Evolutionary conservation across 2,113 vertebrate species (phyloP), one percentile per base, ranked within the genome.

Genomic region (Parus major): DNA sequence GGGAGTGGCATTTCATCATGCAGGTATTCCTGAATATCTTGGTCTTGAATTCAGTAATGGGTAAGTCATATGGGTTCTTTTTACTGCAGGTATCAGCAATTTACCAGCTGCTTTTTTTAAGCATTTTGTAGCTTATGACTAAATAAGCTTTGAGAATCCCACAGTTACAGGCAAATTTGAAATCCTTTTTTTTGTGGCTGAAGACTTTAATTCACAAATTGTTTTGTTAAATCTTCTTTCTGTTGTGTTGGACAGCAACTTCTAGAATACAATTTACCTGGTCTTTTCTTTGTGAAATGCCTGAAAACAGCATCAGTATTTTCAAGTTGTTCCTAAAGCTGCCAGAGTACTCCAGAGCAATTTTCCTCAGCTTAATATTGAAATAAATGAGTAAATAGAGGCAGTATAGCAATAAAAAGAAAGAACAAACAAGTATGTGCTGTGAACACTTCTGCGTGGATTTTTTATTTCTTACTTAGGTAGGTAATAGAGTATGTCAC

Each of bases 1-100:
- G 98, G 99, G 99, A 27, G 99, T 99, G 79, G 99, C 98, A 31
- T 99, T 99, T 97, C 99, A 99, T 95, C 99, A 99, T 82, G 99
- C 99, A 95, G 99, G 99, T 99, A 99, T 73, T 84, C 36, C 36
- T n/a, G 69, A 82, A 7, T 46, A 33, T 36, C 42, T 80, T 52
- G 17, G 15, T 56, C 64, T 90, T 71, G 68, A 55, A 52, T 75
- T 84, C 72, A 66, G 27, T 81, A 69, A n/a, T 66, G 25, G 12
- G 68, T 18, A 49, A 63, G 35, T 60, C 25, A 41, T 31, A 36
- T 8, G n/a, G n/a, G 9, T 79, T 71, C 29, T 68, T 91, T 64
- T 63, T 66, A 39, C 52, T 89, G 50, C 73, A 53, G 31, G 39
- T 86, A 39, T 28, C 68, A 72, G 36, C 61, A 87, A 44, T 71